These are phyloP conservation scores for Doris montereyensis DNA, from an alignment of 2,888 invertebrate species.

Conservation along the genomic window DNA sequence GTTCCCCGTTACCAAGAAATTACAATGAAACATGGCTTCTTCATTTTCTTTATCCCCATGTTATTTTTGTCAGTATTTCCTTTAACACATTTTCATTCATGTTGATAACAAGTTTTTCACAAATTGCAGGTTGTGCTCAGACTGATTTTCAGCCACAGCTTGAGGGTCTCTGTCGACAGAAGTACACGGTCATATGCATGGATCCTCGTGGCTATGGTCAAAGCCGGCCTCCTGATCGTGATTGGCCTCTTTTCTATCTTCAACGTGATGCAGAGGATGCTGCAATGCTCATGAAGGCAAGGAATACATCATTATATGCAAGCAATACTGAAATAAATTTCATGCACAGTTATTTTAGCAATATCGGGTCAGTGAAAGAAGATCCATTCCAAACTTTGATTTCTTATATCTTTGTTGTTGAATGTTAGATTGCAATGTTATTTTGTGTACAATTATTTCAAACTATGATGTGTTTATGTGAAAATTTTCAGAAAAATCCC, in stretches of 20 bases:
- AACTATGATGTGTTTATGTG: no score
- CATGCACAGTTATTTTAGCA: no score
- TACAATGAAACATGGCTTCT: neutral
- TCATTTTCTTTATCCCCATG: neutral
- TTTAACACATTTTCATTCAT: no score
- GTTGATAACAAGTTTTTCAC: neutral
- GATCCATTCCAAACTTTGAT: no score
- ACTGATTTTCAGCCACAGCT: constrained; percentile 84
- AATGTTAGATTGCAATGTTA: no score
- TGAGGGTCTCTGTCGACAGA: constrained; percentile 75
- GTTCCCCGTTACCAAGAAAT: neutral
- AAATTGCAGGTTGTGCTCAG: constrained; percentile 80
- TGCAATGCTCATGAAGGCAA: constrained; percentile 81
- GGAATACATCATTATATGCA: no score
- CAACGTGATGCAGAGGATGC: constrained; percentile 83
- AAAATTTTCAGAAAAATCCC: no score
- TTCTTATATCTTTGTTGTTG: no score
- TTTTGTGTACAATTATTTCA: no score
- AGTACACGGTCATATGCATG: constrained; percentile 69
- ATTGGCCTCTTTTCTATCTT: constrained; percentile 82
- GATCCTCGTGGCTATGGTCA: constrained; percentile 91
- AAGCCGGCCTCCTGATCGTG: constrained; percentile 84
- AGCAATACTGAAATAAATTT: no score
- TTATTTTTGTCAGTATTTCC: neutral
- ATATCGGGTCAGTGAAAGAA: no score